Percentiles rank a stretch among this genome's conserved stretches.
Evolutionary conservation across 2,113 vertebrate genomes (phyloP).

Genomic region (Neogale vison): DNA sequence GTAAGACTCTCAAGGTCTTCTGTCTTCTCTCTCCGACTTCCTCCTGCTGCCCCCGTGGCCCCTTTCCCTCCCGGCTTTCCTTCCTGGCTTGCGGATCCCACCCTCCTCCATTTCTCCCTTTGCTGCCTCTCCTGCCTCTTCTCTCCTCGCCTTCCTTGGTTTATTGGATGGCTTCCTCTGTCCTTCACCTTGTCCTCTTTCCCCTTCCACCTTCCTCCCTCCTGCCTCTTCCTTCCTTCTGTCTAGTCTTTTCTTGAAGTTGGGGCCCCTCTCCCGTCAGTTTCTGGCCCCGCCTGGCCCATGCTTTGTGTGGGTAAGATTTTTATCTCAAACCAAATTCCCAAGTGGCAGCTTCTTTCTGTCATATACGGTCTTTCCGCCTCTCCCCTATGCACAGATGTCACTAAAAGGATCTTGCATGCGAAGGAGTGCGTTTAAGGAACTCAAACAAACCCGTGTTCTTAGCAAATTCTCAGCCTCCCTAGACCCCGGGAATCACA

Average conservation of each 20-base stretch:
- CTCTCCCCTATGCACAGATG: background rate
- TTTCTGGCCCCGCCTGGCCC: too few relatives aligned
- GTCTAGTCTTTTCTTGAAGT: background rate
- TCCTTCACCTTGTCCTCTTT: background rate
- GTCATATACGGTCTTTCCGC: background rate
- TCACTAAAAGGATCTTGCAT: background rate
- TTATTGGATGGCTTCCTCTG: background rate
- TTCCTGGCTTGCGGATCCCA: background rate
- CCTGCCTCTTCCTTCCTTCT: background rate
- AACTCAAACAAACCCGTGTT: background rate
- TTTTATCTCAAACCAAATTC: background rate
- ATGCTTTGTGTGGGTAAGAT: background rate
- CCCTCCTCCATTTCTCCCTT: background rate
- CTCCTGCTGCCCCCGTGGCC: rapidly evolving
- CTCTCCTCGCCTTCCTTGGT: background rate
- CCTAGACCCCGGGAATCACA: rapidly evolving
- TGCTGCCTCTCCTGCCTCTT: background rate
- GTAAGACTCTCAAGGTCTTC: slow-evolving; percentile 85
- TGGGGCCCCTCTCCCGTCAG: background rate
- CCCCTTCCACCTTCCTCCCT: background rate
- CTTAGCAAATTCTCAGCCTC: background rate
- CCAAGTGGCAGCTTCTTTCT: background rate
- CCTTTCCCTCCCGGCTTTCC: background rate
- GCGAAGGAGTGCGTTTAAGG: background rate
- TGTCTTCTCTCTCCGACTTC: slow-evolving; percentile 59